Percentiles rank a stretch among this genome's conserved stretches.
These are phyloP conservation scores for Trachelus tabidus DNA, from an alignment of 2,888 invertebrate species.

Conservation along the genomic window DNA sequence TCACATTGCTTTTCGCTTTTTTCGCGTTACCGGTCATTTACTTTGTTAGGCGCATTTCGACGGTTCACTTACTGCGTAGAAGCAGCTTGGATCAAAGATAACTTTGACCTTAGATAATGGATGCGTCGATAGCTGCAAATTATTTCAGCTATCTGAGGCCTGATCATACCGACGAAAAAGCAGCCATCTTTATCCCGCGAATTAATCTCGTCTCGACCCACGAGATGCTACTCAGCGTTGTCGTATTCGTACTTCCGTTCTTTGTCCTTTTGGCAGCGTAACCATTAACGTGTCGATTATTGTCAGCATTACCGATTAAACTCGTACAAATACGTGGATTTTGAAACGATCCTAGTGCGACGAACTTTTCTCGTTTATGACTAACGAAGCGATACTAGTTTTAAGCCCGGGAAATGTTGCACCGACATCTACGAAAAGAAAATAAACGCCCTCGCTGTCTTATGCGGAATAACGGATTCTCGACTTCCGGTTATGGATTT, in stretches of 20 bases:
- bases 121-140: neutral
- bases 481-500: neutral
- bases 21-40: neutral
- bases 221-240: neutral
- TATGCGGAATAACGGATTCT: neutral
- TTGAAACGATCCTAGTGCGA: constrained; percentile 10
- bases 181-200: neutral
- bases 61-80: neutral
- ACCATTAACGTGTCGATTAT: neutral
- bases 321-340: constrained; percentile 5
- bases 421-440: neutral
- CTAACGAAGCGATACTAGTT: neutral
- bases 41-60: neutral
- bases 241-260: neutral
- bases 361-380: constrained; percentile 6
- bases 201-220: neutral
- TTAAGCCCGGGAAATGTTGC: neutral
- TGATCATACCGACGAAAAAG: constrained; percentile 2
- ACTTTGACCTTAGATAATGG: neutral
- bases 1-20: neutral
- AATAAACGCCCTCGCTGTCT: neutral
- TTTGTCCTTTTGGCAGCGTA: neutral
- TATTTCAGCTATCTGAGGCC: neutral
- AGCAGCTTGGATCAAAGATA: neutral
- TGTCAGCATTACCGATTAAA: neutral